Evolutionary conservation across 2,888 invertebrate species (phyloP).

Genomic region (Dyspetes luteomarginatus): DNA sequence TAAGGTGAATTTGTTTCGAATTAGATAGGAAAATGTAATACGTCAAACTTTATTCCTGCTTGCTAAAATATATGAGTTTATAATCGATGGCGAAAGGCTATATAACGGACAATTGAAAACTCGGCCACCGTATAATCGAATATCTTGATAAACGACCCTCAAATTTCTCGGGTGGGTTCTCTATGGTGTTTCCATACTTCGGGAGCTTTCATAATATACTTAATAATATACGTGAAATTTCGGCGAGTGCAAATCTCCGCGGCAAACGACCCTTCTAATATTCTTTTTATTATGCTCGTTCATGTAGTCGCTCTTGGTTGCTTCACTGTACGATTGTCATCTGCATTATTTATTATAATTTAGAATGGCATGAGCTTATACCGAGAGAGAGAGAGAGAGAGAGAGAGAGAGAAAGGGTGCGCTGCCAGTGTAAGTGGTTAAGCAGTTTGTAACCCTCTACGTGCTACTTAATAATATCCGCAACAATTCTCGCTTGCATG

Average conservation of each 20-base stretch:
- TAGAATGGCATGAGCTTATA: neutral
- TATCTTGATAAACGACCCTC: neutral
- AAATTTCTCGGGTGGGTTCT: neutral
- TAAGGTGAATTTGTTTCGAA: too few relatives aligned
- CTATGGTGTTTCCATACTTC: neutral
- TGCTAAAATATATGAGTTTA: neutral
- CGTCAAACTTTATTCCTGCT: neutral
- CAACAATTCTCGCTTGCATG: conserved; percentile 10
- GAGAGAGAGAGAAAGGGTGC: neutral
- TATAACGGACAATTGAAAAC: neutral
- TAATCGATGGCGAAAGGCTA: neutral
- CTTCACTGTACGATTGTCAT: neutral
- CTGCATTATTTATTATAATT: conserved; percentile 37
- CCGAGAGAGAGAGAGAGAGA: neutral
- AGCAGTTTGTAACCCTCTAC: conserved; percentile 24
- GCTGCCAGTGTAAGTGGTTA: conserved; percentile 32
- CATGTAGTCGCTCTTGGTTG: neutral
- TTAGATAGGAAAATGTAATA: neutral
- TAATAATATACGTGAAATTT: neutral
- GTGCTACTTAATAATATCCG: conserved; percentile 44
- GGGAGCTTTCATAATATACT: neutral
- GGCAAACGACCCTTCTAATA: conserved; percentile 49
- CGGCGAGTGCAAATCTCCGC: conserved; percentile 54
- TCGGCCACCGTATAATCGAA: neutral
- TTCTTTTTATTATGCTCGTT: conserved; percentile 37